Conservation (phyloP, 2,113 vertebrate genomes). For the Lethenteron camtschaticum region DNA sequence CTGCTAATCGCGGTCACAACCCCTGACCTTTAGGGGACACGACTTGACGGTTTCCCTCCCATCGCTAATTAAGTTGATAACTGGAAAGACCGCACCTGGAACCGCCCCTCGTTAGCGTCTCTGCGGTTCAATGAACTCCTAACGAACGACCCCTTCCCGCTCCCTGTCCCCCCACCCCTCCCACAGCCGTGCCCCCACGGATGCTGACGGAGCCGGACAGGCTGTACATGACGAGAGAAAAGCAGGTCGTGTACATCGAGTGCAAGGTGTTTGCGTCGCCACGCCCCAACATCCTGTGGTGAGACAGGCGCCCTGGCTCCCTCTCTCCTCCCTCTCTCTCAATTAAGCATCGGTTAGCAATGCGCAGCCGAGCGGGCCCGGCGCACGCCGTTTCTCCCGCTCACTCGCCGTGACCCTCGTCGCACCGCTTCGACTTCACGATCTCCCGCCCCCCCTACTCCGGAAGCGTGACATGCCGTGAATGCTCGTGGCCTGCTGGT, state of each 20-base stretch:
- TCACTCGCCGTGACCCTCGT: no score
- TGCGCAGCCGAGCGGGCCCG: no score
- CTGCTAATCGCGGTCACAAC: no score
- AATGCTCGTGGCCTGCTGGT: no score
- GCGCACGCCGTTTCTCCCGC: no score
- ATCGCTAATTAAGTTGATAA: no score
- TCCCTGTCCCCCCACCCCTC: background rate
- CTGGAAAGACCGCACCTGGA: no score
- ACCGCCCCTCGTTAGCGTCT: no score
- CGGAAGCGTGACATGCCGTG: background rate
- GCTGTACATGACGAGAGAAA: background rate
- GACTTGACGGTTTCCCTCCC: no score
- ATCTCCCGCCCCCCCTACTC: background rate
- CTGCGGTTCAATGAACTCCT: background rate
- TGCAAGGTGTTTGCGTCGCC: conserved; percentile 5
- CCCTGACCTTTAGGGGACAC: no score
- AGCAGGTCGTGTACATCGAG: background rate
- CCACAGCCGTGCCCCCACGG: background rate
- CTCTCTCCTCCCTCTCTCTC: background rate
- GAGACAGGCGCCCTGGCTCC: background rate
- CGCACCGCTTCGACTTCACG: no score
- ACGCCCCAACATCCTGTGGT: conserved; percentile 1
- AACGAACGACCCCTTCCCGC: background rate
- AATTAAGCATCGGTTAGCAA: background rate
- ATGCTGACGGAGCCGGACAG: background rate